Base-by-base conservation (phyloP, 2,888 invertebrate species). In the Silvanus unidentatus region DNA sequence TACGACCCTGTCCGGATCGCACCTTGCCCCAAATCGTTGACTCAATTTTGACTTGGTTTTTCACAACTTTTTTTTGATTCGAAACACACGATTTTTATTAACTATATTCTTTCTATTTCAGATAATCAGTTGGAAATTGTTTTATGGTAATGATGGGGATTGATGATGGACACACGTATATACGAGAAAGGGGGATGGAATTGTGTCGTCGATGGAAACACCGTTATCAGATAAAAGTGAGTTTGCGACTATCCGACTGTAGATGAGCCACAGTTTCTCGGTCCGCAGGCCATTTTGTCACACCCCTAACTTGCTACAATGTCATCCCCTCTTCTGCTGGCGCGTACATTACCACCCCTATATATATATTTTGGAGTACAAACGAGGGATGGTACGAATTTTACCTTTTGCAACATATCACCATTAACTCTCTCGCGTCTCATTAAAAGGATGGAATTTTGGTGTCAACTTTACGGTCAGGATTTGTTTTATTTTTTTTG, bases 261-360 rank as follows among this genome's bases (percentile, higher is more conserved):
- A 73, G 74, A 74, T 62, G 63, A 63, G 63, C 63, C 65, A 64
- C 63, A 65, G 64, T 66, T 62, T 66, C 64, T 59, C 63, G 66
- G 71, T 71, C 69, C 63, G 72, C 72, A 73, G 71, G 79, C 79
- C 80, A 80, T 80, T 80, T 80, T 80, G 80, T 80, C 73, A 73
- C 37, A 66, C 69, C 70, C 69, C 68, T 64, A n/a, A 64, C 65
- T 58, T 58, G 62, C 61, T 62, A 63, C 50, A 52, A 64, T 63
- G 65, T 67, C 69, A 67, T 62, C 67, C 69, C 69, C 66, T 60
- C 65, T 60, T 50, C 49, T 50, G n/a, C 22, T 22, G 8, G 8
- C 22, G 4, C 22, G 4, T 22, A 22, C 8, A 22, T 22, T 22
- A 3, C 4, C 22, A 22, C 22, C 3, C 3, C 22, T n/a, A 22